Evolutionary conservation across 2,888 invertebrate genomes (phyloP).

Genomic region (Harmothoe impar): DNA sequence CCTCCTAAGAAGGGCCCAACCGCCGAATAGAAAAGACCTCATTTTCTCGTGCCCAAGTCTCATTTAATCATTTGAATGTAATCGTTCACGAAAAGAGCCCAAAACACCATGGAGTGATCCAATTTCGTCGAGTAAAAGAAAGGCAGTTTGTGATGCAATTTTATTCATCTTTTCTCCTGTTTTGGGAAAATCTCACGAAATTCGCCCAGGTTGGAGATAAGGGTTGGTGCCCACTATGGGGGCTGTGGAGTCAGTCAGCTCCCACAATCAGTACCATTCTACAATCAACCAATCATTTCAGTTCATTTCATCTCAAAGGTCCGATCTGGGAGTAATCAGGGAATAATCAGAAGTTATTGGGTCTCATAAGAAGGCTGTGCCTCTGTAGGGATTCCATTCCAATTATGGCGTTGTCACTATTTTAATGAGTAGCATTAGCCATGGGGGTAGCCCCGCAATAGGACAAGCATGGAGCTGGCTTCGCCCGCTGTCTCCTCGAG

Average conservation of each 20-base stretch:
- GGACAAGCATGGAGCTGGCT: neutral
- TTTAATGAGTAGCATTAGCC: conserved; percentile 40
- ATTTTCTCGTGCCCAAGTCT: neutral
- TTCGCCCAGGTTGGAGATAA: neutral
- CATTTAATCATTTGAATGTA: conserved; percentile 37
- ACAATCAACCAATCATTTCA: conserved; percentile 35
- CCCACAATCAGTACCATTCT: too few species aligned
- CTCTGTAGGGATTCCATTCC: conserved; percentile 34
- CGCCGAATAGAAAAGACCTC: conserved; percentile 1
- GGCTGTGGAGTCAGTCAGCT: neutral
- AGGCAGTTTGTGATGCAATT: neutral
- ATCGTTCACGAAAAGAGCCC: conserved; percentile 8
- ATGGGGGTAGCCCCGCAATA: neutral
- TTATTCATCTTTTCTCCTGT: neutral
- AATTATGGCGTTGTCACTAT: conserved; percentile 37
- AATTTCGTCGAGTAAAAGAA: neutral
- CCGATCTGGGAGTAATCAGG: conserved; percentile 36
- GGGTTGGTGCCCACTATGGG: neutral
- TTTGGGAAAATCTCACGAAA: conserved; percentile 1
- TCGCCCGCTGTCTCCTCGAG: neutral
- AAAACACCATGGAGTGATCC: neutral
- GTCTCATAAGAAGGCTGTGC: neutral
- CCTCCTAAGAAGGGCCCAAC: neutral
- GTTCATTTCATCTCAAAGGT: conserved; percentile 27
- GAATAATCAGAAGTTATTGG: conserved; percentile 50